Evolutionary conservation across 2,113 vertebrate species (phyloP).

Genomic region (Genyomyrus donnyi): DNA sequence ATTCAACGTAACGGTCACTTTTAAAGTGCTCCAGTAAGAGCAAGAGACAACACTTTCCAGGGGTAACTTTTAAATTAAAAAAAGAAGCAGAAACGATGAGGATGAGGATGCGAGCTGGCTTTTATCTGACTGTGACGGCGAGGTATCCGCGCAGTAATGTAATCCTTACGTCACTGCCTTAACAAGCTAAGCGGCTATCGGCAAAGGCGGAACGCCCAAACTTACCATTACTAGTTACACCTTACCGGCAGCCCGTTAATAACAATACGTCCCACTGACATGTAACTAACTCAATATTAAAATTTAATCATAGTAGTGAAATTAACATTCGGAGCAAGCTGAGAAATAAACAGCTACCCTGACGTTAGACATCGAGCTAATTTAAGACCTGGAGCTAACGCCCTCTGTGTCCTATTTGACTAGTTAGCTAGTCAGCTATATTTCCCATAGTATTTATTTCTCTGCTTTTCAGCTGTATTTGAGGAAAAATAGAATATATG

Average conservation of each 20-base stretch:
- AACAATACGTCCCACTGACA: neutral
- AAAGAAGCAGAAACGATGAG: neutral
- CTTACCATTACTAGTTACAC: neutral
- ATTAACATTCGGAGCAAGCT: neutral
- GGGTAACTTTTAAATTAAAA: neutral
- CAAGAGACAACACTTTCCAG: neutral
- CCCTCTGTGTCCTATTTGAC: conserved; percentile 5
- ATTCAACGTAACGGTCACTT: neutral
- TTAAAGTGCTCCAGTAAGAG: neutral
- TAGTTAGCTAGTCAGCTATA: neutral
- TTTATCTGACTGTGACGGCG: neutral
- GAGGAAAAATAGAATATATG: neutral
- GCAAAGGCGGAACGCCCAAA: neutral
- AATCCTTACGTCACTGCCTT: neutral
- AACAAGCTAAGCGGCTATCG: neutral
- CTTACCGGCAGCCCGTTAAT: neutral
- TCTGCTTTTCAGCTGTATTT: neutral
- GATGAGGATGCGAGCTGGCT: neutral
- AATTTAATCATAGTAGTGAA: neutral
- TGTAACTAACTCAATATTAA: neutral
- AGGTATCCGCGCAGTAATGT: neutral
- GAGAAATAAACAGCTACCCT: neutral
- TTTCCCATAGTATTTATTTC: neutral
- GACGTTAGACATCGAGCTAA: neutral
- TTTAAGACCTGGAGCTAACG: neutral